Evolutionary conservation across 2,113 vertebrate species (phyloP).

Genomic region (Xenopus borealis): DNA sequence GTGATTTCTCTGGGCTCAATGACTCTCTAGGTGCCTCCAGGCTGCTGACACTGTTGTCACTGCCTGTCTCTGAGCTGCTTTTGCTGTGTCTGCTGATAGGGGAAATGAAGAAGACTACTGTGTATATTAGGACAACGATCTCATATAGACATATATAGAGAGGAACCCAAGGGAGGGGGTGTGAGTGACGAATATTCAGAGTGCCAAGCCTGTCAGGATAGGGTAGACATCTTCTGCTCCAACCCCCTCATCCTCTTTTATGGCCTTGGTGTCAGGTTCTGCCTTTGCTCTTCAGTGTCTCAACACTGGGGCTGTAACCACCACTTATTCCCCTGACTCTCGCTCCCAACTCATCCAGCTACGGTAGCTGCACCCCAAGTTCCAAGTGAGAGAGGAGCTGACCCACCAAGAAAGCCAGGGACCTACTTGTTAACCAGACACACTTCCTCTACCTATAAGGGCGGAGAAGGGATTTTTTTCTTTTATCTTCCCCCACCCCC

Average conservation of each 20-base stretch:
- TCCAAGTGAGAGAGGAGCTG: constrained; percentile 44
- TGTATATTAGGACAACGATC: constrained; percentile 13
- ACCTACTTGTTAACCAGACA: not conserved
- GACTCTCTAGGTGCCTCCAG: too few species aligned
- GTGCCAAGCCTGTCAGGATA: constrained; percentile 49
- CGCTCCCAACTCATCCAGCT: constrained; percentile 15
- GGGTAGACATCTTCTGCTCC: constrained; percentile 46
- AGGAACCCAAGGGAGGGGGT: constrained; percentile 40
- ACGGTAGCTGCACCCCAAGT: constrained; percentile 13
- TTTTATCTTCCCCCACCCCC: not conserved
- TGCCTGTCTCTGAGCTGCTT: constrained; percentile 2
- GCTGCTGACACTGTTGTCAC: too few species aligned
- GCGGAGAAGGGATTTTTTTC: constrained; percentile 5
- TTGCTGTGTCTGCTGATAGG: constrained; percentile 27
- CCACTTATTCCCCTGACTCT: constrained; percentile 41
- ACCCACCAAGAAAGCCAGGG: constrained; percentile 8
- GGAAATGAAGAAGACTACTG: not conserved
- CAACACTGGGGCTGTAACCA: constrained; percentile 31
- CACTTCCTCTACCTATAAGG: constrained; percentile 10
- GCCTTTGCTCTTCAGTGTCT: constrained; percentile 49
- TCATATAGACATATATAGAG: constrained; percentile 51
- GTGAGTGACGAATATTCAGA: constrained; percentile 42
- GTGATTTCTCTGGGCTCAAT: too few species aligned
- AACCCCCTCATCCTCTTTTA: constrained; percentile 55
- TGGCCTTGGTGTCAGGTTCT: constrained; percentile 51